phyloP scores from a whole-genome alignment of 1,140 invertebrate genomes.

The Drosophila rhopaloa region DNA sequence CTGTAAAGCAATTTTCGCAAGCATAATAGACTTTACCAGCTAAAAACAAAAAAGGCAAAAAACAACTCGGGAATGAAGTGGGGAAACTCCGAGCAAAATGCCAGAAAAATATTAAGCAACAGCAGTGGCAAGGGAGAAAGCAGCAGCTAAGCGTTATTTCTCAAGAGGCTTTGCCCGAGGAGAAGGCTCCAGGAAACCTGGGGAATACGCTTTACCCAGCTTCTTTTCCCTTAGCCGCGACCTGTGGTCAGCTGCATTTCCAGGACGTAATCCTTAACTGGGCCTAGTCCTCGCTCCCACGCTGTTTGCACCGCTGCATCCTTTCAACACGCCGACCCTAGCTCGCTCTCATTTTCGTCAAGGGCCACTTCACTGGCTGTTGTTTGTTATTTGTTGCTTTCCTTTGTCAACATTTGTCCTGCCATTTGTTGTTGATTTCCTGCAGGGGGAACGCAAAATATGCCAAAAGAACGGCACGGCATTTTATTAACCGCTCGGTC shows the following conservation, averaged over 20 bases:
- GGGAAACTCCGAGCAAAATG: slow-evolving; percentile 59
- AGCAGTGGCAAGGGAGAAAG: slow-evolving; percentile 10
- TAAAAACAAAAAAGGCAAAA: slow-evolving; percentile 39
- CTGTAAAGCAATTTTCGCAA: slow-evolving; percentile 80
- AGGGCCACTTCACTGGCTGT: slow-evolving; percentile 54
- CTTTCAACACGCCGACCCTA: slow-evolving; percentile 30
- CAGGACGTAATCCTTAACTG: slow-evolving; percentile 7
- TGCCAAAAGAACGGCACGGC: slow-evolving; percentile 1
- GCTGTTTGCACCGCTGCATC: slow-evolving; percentile 46
- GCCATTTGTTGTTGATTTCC: slow-evolving; percentile 64
- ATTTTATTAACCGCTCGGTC: slow-evolving; percentile 29
- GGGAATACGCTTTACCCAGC: slow-evolving; percentile 36
- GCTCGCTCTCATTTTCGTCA: slow-evolving; percentile 51
- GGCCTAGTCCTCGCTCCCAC: slow-evolving; percentile 22
- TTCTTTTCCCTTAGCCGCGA: not conserved
- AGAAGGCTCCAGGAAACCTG: slow-evolving; percentile 24
- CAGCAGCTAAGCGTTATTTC: slow-evolving; percentile 73
- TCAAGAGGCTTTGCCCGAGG: slow-evolving; percentile 56
- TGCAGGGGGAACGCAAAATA: slow-evolving; percentile 2
- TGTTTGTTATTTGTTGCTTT: slow-evolving; percentile 50
- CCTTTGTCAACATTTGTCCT: slow-evolving; percentile 69
- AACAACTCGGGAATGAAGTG: slow-evolving; percentile 28
- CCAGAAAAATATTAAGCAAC: slow-evolving; percentile 56
- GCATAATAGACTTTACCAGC: slow-evolving; percentile 76
- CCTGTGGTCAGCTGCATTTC: slow-evolving; percentile 53